phyloP scores from a whole-genome alignment of 1,140 invertebrate species.

The Anastrepha ludens region DNA sequence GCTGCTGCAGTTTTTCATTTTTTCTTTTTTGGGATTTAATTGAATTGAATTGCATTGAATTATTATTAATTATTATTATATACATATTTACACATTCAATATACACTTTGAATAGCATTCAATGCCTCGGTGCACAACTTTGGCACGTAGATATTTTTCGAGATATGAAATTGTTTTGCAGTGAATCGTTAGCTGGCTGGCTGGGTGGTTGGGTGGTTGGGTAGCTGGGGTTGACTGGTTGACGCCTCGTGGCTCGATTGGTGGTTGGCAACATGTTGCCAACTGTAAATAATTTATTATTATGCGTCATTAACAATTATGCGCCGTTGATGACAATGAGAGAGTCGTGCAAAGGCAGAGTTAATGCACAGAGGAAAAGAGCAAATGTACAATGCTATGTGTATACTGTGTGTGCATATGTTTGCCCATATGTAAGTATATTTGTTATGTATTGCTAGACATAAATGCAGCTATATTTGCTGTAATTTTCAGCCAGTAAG shows the following conservation, averaged over 20 bases:
- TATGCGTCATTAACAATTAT: slow-evolving; percentile 53
- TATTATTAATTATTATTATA: slow-evolving; percentile 17
- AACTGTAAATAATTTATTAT: slow-evolving; percentile 54
- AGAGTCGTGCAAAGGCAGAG: not conserved
- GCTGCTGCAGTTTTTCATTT: not conserved
- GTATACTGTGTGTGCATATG: not conserved
- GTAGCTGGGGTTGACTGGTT: not conserved
- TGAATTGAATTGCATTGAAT: slow-evolving; percentile 49
- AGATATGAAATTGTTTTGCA: slow-evolving; percentile 5
- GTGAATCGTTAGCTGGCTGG: not conserved
- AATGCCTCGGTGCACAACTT: not conserved
- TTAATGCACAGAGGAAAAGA: not conserved
- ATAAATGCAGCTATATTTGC: slow-evolving; percentile 13
- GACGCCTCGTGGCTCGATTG: slow-evolving; percentile 4
- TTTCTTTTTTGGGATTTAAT: slow-evolving; percentile 36
- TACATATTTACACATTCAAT: not conserved
- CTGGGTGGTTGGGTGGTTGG: not conserved
- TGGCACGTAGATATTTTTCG: not conserved
- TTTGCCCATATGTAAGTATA: not conserved
- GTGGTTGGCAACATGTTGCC: slow-evolving; percentile 47
- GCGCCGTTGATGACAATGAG: slow-evolving; percentile 42
- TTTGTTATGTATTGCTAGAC: not conserved
- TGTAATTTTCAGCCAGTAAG: slow-evolving; percentile 50
- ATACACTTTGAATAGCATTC: not conserved
- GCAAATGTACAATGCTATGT: not conserved